Evolutionary conservation across 2,113 vertebrate genomes (phyloP).

Genomic region (Hydrochoerus hydrochaeris): DNA sequence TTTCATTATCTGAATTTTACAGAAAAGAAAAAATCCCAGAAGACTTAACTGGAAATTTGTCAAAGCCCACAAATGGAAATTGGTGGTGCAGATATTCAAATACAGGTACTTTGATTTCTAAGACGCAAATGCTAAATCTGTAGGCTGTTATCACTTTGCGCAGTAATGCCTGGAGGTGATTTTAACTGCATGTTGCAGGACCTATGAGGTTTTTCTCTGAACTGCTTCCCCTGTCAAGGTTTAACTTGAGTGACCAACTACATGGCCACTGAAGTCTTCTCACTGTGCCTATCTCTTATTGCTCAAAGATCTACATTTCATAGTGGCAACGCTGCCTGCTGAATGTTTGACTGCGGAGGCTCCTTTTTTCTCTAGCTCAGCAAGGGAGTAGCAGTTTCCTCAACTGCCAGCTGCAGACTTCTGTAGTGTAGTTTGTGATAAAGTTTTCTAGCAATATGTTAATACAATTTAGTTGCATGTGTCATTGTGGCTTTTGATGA

Average conservation of each 20-base stretch:
- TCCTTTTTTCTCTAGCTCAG: not conserved
- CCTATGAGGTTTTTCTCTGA: not conserved
- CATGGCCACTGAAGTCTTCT: not conserved
- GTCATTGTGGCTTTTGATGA: not conserved
- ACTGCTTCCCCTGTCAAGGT: not conserved
- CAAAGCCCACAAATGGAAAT: not conserved
- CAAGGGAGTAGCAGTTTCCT: not conserved
- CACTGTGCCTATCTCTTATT: not conserved
- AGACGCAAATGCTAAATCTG: not conserved
- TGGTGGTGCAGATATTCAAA: not conserved
- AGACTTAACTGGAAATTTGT: not conserved
- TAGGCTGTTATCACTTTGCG: not conserved
- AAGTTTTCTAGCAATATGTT: not conserved
- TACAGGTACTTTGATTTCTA: not conserved
- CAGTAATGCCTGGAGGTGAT: not conserved
- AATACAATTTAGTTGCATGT: not conserved
- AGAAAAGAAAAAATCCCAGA: not conserved
- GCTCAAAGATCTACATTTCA: not conserved
- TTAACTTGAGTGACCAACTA: not conserved
- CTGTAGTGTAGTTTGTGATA: not conserved
- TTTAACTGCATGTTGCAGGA: not conserved
- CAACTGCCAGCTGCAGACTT: not conserved
- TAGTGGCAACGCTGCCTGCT: not conserved
- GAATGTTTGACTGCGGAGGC: not conserved
- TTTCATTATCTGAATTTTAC: conserved; percentile 8